Conservation (phyloP, 30 jellyfish, hydroid and myxozoan genomes). For the Hydractinia symbiolongicarpus region DNA sequence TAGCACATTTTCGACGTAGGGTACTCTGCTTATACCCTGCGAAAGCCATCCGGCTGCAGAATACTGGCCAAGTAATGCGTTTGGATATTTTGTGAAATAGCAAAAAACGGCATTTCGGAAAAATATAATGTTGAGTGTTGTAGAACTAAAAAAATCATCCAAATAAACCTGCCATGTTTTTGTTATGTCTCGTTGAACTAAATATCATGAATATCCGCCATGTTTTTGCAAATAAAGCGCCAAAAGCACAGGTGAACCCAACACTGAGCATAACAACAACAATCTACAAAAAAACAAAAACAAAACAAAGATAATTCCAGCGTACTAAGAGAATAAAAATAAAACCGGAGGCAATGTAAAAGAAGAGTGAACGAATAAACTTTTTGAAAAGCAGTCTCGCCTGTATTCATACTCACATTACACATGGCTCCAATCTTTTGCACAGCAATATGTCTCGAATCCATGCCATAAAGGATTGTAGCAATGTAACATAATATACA, state of each 20-base stretch:
- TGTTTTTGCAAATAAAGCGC: conserved; percentile 72
- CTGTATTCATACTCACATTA: conserved; percentile 31
- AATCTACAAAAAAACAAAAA: neutral
- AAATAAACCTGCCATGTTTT: neutral
- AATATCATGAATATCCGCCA: conserved; percentile 66
- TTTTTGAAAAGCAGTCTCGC: neutral
- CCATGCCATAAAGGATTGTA: conserved; percentile 58
- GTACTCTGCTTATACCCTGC: too few species aligned
- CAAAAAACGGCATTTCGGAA: too few species aligned
- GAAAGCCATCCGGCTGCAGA: too few species aligned
- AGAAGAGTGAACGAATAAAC: neutral
- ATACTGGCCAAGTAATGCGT: too few species aligned
- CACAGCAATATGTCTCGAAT: conserved; percentile 44
- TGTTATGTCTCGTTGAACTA: neutral
- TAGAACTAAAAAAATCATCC: neutral
- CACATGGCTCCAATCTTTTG: conserved; percentile 8
- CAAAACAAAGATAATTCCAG: neutral
- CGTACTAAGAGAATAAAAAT: too few species aligned
- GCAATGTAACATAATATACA: conserved; percentile 59
- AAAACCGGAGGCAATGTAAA: too few species aligned
- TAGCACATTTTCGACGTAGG: too few species aligned
- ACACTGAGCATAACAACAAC: conserved; percentile 9
- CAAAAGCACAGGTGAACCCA: conserved; percentile 72
- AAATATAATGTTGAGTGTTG: too few species aligned
- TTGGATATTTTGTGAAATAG: too few species aligned